Evolutionary conservation across 1,140 invertebrate species (phyloP).

Genomic region (Bombus sibiricus): DNA sequence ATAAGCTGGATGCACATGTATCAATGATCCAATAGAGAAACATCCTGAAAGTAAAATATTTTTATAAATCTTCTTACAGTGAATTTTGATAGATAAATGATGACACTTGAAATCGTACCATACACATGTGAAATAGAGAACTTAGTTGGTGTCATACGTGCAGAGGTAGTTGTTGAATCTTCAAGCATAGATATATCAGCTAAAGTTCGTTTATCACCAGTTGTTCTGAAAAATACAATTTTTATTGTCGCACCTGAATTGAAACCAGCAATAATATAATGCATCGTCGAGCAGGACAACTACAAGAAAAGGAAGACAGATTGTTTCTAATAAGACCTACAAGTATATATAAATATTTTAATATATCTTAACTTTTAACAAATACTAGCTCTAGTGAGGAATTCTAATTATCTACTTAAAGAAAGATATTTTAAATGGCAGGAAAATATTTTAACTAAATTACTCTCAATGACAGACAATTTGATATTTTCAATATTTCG

Average conservation of each 20-base stretch:
- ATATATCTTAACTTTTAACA: background rate
- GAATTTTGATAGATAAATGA: conserved; percentile 6
- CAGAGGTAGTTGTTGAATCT: conserved; percentile 84
- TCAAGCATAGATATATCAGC: conserved; percentile 81
- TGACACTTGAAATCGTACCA: conserved; percentile 79
- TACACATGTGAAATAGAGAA: conserved; percentile 90
- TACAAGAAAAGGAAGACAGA: conserved; percentile 10
- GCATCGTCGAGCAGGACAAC: background rate
- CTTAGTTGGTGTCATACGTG: conserved; percentile 91
- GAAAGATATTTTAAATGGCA: background rate
- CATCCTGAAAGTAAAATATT: conserved; percentile 77
- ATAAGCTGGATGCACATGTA: conserved; percentile 88
- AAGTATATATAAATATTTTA: background rate
- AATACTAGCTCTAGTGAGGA: conserved; percentile 12
- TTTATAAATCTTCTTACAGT: background rate
- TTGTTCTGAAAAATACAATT: conserved; percentile 72
- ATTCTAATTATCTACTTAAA: conserved; percentile 1
- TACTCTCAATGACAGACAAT: conserved; percentile 15
- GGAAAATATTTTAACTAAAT: conserved; percentile 24
- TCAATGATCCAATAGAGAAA: conserved; percentile 87
- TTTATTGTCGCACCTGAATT: background rate
- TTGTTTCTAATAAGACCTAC: conserved; percentile 1
- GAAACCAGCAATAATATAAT: background rate
- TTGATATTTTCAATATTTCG: conserved; percentile 25
- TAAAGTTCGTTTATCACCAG: conserved; percentile 78